Conservation (phyloP, 2,113 vertebrate genomes). For the Pungitius pungitius region DNA sequence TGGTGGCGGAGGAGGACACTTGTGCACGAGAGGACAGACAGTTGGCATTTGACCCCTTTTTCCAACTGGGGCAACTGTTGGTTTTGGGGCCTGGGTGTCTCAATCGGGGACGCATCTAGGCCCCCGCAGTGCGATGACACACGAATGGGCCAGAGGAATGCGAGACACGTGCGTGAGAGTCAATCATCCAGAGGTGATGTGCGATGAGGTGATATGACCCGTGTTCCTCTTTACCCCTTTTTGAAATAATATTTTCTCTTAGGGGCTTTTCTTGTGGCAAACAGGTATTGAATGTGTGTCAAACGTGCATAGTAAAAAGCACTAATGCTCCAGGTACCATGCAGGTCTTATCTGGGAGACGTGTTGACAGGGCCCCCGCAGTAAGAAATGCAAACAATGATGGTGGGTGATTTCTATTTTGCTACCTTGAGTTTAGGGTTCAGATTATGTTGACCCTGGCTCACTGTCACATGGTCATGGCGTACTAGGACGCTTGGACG, state of each 20-base stretch:
- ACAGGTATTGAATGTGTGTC: too few species aligned
- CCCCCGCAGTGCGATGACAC: neutral
- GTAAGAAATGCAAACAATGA: neutral
- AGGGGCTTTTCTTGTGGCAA: too few species aligned
- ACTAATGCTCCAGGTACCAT: neutral
- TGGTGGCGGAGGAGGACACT: conserved; percentile 26
- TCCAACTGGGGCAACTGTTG: conserved; percentile 3
- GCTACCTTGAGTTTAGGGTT: neutral
- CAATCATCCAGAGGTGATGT: neutral
- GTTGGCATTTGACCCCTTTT: conserved; percentile 13
- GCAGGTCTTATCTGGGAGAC: neutral
- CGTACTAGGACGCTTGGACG: neutral
- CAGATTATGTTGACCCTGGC: neutral
- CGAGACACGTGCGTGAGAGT: neutral
- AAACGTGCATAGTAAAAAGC: too few species aligned
- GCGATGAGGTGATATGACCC: neutral
- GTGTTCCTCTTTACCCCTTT: too few species aligned
- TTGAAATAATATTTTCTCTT: neutral
- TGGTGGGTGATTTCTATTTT: neutral
- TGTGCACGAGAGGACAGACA: neutral
- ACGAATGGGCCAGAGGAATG: neutral
- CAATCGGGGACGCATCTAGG: neutral
- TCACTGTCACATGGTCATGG: neutral
- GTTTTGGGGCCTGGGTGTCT: neutral
- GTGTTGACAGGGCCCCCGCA: neutral